Base-by-base conservation (phyloP, 1,140 invertebrate species). In the Cecropterus lyciades region DNA sequence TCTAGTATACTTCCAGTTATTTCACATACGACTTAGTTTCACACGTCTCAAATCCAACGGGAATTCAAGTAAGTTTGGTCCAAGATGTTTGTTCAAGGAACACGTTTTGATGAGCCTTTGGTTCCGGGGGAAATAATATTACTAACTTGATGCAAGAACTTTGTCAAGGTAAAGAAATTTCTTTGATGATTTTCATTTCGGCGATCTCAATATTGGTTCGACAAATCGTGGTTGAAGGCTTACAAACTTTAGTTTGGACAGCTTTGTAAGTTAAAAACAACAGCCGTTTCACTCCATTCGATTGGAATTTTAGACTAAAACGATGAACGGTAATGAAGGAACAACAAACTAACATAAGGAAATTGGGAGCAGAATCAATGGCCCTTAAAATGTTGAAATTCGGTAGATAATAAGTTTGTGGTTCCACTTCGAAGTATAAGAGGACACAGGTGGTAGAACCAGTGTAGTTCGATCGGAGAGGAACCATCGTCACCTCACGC, bases 121-220 rank as follows among this genome's bases (percentile, higher is more conserved):
- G n/a, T 57, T 43, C 40, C 37, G 53, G 53, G 14, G 45, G 17
- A 45, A 45, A 57, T 45, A 43, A 13, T 37, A 43, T 56, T 56
- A 57, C 53, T 14, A 57, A 45, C 16, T 43, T 45, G 51, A 53
- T 9, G 45, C 40, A 45, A 17, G n/a, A 45, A 43, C 53, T 27
- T 30, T 9, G 53, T 43, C 53, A 16, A 14, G 53, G 45, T 45
- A 57, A 57, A 57, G 15, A 43, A 56, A 56, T 16, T 56, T 56
- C 14, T 16, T 1, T 17, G 24, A 56, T 43, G 53, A 57, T 17
- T 40, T 9, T 17, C 10, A 27, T 15, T 15, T 53, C 10, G 17
- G 11, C 20, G 37, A 56, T 16, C 52, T 27, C 16, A 37, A 56
- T 56, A 56, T 57, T 15, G 53, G 27, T 57, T 57, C 13, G 40